Conservation (phyloP, 2,113 vertebrate species). For the Ailuropoda melanoleuca region DNA sequence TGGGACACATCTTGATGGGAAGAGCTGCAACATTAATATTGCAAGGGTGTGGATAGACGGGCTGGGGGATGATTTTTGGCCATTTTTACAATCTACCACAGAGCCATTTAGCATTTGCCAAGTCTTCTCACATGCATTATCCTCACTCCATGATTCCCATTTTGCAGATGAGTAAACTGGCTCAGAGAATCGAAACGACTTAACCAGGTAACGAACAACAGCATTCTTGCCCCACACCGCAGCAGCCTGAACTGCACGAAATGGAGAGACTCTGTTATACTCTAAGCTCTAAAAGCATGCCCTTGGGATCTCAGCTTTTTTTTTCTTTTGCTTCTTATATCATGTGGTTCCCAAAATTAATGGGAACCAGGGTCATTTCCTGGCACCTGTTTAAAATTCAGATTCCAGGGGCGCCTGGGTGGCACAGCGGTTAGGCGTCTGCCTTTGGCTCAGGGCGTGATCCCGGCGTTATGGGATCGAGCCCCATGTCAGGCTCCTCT, state of each 20-base stretch:
- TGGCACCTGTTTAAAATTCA: not conserved
- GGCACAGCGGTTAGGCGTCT: no score
- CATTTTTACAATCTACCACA: not conserved
- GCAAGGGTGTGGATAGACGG: not conserved
- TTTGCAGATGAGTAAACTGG: not conserved
- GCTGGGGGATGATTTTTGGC: not conserved
- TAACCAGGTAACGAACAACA: not conserved
- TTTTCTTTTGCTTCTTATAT: not conserved
- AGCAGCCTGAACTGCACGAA: not conserved
- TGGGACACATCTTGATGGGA: not conserved
- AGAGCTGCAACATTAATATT: not conserved
- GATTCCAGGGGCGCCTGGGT: not conserved
- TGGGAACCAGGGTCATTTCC: not conserved
- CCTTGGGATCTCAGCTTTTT: not conserved
- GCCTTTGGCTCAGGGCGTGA: no score
- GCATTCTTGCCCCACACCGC: not conserved
- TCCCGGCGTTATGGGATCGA: no score
- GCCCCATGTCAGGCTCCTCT: no score
- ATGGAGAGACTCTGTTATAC: not conserved
- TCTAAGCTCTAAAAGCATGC: not conserved
- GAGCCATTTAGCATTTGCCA: slow-evolving; percentile 1
- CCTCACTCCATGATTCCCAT: not conserved
- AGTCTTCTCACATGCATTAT: not conserved
- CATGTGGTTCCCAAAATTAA: not conserved
- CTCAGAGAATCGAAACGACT: not conserved